Conservation (phyloP, 2,888 invertebrate species). For the Holacanthella duospinosa region DNA sequence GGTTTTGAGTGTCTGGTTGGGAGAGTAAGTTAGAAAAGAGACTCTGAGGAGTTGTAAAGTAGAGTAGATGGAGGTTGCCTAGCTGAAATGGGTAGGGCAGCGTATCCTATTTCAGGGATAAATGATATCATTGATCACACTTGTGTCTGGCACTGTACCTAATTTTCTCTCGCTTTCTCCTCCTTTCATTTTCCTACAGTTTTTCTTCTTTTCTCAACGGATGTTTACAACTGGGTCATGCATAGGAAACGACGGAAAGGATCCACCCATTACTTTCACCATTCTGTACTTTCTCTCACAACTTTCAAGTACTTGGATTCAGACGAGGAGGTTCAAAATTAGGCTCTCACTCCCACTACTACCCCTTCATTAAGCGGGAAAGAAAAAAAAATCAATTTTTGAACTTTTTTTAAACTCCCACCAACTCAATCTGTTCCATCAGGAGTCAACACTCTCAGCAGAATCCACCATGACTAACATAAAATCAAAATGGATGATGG, state of each 20-base stretch:
- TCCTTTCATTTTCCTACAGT: background rate
- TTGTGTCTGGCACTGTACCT: constrained; percentile 17
- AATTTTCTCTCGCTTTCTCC: constrained; percentile 13
- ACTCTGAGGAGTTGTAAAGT: background rate
- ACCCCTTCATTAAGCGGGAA: no score
- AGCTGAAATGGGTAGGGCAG: background rate
- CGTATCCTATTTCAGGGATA: constrained; percentile 3
- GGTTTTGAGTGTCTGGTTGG: background rate
- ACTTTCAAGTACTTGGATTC: background rate
- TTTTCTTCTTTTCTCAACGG: background rate
- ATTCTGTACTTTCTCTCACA: background rate
- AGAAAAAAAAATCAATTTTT: background rate
- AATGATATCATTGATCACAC: constrained; percentile 25
- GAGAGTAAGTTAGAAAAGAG: background rate
- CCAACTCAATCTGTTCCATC: background rate
- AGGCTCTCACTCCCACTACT: background rate
- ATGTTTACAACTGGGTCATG: constrained; percentile 9
- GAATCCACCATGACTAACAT: no score
- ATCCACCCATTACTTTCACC: constrained; percentile 2
- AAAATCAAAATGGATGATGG: no score
- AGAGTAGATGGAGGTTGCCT: background rate
- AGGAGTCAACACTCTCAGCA: background rate
- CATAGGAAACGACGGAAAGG: background rate
- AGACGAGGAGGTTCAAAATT: background rate
- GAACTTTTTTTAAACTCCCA: background rate